phyloP scores from a whole-genome alignment of 2,888 invertebrate genomes.

The Papilio gigon region DNA sequence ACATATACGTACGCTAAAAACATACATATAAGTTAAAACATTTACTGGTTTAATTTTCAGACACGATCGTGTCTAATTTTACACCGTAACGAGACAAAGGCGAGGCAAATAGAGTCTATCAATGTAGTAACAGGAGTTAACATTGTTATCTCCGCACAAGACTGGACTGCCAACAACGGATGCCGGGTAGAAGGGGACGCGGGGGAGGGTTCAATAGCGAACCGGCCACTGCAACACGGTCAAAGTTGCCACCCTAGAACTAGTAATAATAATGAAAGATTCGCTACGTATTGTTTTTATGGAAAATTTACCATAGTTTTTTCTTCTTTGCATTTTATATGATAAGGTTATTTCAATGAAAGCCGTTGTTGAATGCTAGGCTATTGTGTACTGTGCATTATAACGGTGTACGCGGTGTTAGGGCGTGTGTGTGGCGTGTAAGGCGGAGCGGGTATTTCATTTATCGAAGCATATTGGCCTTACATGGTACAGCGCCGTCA shows the following conservation, averaged over 20 bases:
- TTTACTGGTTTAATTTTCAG: background rate
- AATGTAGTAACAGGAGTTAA: conserved; percentile 18
- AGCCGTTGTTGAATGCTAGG: background rate
- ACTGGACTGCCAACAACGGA: background rate
- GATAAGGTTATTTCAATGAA: background rate
- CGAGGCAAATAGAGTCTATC: conserved; percentile 22
- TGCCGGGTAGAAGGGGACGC: background rate
- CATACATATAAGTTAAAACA: background rate
- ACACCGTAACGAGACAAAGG: background rate
- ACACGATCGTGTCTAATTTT: background rate
- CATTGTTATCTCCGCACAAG: background rate
- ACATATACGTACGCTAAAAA: too few species aligned
- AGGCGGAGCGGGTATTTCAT: background rate
- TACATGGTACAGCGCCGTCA: background rate
- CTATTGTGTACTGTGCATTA: background rate
- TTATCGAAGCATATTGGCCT: background rate
- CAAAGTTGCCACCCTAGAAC: background rate
- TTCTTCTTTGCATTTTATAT: too few species aligned
- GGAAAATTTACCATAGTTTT: background rate
- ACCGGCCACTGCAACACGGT: background rate
- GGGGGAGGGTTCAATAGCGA: background rate
- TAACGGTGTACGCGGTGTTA: background rate
- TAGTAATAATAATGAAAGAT: background rate
- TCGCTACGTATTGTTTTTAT: background rate
- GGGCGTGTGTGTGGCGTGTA: background rate